Percentiles rank a stretch among this genome's conserved stretches.
phyloP scores from a whole-genome alignment of 1,140 invertebrate species.

The Nasonia vitripennis region DNA sequence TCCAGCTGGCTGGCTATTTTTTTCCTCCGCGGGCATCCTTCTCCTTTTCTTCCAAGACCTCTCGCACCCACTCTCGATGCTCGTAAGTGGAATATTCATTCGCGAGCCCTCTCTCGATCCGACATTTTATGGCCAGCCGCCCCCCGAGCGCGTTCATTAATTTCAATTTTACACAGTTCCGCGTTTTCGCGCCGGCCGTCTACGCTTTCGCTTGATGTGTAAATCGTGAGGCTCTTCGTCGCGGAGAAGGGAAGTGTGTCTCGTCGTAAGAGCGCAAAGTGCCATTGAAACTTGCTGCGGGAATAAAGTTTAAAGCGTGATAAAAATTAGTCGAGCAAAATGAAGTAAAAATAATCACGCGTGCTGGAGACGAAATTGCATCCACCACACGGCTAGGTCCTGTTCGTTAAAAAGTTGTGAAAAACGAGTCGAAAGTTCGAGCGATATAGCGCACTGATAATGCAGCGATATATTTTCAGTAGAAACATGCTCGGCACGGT shows the following conservation, averaged over 20 bases:
- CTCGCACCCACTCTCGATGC: not conserved
- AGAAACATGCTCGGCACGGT: not conserved
- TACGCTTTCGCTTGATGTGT: not conserved
- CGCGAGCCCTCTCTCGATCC: not conserved
- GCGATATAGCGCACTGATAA: too few relatives aligned
- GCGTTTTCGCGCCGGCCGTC: slow-evolving; percentile 48
- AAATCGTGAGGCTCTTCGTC: not conserved
- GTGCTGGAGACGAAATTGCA: not conserved
- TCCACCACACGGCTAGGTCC: not conserved
- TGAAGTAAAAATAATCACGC: too few relatives aligned
- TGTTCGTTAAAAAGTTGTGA: not conserved
- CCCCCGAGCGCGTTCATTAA: slow-evolving; percentile 66
- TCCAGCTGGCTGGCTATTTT: slow-evolving; percentile 18
- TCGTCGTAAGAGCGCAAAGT: not conserved
- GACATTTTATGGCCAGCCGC: not conserved
- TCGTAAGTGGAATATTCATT: slow-evolving; percentile 20
- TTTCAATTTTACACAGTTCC: slow-evolving; percentile 74
- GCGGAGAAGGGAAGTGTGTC: not conserved
- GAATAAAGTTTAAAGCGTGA: not conserved
- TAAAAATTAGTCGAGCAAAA: not conserved
- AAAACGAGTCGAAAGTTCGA: not conserved
- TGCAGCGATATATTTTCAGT: not conserved
- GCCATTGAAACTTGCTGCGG: not conserved
- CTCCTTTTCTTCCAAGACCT: not conserved
- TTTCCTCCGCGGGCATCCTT: not conserved